These are phyloP conservation scores for Isaurus tuberculatus DNA, from an alignment of 92 coral and sea anemone genomes.

Conservation along the genomic window DNA sequence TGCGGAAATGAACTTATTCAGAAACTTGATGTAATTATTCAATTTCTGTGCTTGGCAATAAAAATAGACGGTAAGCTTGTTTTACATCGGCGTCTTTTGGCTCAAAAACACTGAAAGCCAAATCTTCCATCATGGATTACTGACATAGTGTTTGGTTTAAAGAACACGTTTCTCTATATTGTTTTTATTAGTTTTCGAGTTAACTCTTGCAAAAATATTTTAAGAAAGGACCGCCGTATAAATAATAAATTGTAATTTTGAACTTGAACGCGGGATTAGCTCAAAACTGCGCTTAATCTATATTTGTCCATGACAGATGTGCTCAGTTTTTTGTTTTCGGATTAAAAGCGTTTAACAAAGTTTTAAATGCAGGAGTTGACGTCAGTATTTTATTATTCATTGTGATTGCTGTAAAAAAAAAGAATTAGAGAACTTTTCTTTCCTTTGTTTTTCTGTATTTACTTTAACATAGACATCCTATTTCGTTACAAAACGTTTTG, in stretches of 20 bases:
- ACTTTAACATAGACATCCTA: too few relatives aligned
- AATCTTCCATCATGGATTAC: neutral
- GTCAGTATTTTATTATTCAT: too few relatives aligned
- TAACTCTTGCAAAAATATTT: neutral
- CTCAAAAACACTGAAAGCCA: neutral
- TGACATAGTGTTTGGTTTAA: neutral
- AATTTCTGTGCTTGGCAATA: neutral
- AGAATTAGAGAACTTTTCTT: too few relatives aligned
- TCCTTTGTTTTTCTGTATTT: too few relatives aligned
- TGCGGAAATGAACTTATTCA: neutral
- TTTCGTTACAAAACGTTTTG: too few relatives aligned
- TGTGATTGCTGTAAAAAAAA: too few relatives aligned
- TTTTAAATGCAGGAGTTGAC: too few relatives aligned
- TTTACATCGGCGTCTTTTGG: neutral
- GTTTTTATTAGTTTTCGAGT: neutral
- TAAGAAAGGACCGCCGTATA: neutral
- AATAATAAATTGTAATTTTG: neutral
- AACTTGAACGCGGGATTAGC: neutral
- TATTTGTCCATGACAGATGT: constrained; percentile 15
- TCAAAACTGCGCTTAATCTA: neutral
- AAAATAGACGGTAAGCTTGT: neutral
- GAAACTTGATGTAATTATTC: neutral
- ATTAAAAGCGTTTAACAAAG: too few relatives aligned
- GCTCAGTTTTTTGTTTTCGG: neutral
- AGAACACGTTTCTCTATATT: neutral